A percentile compares a stretch with the other conserved stretches of the same genome.
These are phyloP conservation scores for Antrozous pallidus DNA, from an alignment of 2,797 vertebrate species.

Conservation along the genomic window DNA sequence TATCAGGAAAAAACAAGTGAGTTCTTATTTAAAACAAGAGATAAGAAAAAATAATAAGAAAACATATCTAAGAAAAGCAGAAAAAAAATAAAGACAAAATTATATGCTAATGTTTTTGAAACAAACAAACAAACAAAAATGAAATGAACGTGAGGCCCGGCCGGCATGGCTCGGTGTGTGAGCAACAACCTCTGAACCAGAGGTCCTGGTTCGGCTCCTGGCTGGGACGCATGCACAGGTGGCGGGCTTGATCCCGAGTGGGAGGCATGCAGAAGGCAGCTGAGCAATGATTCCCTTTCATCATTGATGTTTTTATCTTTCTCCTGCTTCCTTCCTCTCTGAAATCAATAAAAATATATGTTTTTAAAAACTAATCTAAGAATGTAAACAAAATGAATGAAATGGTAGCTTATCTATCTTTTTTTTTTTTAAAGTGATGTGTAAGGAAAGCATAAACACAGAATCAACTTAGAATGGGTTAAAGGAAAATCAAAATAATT, in stretches of 20 bases:
- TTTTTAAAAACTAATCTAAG: not conserved
- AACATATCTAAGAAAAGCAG: not conserved
- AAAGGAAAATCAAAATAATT: constrained; percentile 28
- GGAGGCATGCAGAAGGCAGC: no score
- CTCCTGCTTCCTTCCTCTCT: no score
- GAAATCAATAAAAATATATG: no score
- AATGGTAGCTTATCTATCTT: not conserved
- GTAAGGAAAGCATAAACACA: not conserved
- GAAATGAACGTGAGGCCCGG: not conserved
- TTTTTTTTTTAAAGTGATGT: not conserved
- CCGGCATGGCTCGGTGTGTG: no score
- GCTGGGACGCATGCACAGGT: no score
- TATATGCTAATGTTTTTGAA: not conserved
- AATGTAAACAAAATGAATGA: not conserved
- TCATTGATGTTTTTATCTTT: no score
- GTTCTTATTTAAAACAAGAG: constrained; percentile 38
- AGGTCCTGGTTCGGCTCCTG: no score
- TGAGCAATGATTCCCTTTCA: no score
- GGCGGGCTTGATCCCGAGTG: no score
- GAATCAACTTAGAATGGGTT: not conserved
- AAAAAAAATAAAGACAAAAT: constrained; percentile 20
- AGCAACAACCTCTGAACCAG: no score
- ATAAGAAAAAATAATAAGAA: not conserved
- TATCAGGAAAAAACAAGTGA: not conserved
- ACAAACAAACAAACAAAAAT: not conserved